Conservation (phyloP, 2,888 invertebrate species). For the Agelastica alni region DNA sequence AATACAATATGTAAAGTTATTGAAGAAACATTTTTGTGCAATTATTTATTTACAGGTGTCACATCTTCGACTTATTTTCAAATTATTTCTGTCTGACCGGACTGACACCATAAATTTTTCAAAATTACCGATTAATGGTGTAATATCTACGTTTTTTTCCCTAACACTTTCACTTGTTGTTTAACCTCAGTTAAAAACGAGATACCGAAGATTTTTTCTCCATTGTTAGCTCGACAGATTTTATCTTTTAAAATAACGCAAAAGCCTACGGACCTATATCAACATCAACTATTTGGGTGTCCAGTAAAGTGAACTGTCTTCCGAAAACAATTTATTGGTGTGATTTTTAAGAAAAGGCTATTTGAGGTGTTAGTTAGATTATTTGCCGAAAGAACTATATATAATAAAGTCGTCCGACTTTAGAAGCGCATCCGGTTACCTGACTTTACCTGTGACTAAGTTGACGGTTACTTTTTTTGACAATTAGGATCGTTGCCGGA, state of each 20-base stretch:
- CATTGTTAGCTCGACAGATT: background rate
- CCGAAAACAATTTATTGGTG: slow-evolving; percentile 28
- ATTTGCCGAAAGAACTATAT: slow-evolving; percentile 28
- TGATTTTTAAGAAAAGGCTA: slow-evolving; percentile 24
- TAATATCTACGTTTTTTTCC: too few species aligned
- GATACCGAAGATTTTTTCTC: background rate
- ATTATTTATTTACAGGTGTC: too few species aligned
- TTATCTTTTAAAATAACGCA: slow-evolving; percentile 2
- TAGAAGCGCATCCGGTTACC: slow-evolving; percentile 30
- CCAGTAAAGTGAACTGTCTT: slow-evolving; percentile 20
- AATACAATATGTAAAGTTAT: too few species aligned
- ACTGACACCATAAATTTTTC: too few species aligned
- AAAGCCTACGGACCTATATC: slow-evolving; percentile 1
- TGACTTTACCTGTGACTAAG: slow-evolving; percentile 26
- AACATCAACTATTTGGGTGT: slow-evolving; percentile 7
- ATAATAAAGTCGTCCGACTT: slow-evolving; percentile 32
- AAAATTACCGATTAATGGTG: too few species aligned
- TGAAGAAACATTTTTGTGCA: too few species aligned
- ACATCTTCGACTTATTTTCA: too few species aligned
- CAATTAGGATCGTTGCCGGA: background rate
- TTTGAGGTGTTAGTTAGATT: slow-evolving; percentile 29
- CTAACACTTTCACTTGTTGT: background rate
- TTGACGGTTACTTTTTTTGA: slow-evolving; percentile 13
- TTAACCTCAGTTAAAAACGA: background rate
- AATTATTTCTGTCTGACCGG: too few species aligned